Percentiles rank a stretch among this genome's conserved stretches.
These are phyloP conservation scores for Polietes domitor DNA, from an alignment of 2,888 invertebrate genomes.

Conservation along the genomic window DNA sequence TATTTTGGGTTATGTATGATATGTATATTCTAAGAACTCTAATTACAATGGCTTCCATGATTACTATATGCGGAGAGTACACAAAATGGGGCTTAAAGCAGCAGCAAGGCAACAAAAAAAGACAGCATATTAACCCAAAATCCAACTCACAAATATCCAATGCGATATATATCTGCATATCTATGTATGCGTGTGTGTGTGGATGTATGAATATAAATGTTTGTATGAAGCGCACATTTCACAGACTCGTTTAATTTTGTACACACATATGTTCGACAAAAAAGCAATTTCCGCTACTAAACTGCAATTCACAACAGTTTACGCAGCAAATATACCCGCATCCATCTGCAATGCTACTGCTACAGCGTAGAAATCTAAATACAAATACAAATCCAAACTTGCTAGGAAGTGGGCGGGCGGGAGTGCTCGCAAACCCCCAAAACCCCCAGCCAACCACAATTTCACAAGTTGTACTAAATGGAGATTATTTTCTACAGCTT, in stretches of 20 bases:
- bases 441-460: not conserved
- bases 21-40: slow-evolving; percentile 12
- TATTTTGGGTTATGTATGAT: not conserved
- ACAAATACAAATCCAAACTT: not conserved
- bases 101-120: not conserved
- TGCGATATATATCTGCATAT: slow-evolving; percentile 13
- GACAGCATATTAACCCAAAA: slow-evolving; percentile 23
- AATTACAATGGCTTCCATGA: slow-evolving; percentile 33
- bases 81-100: slow-evolving; percentile 2
- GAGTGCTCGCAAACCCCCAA: not conserved
- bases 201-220: not conserved
- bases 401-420: not conserved
- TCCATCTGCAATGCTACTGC: slow-evolving; percentile 32
- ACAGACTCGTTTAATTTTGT: slow-evolving; percentile 36
- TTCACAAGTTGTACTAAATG: slow-evolving; percentile 18
- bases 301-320: slow-evolving; percentile 67
- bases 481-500: slow-evolving; percentile 30
- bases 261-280: slow-evolving; percentile 53
- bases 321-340: slow-evolving; percentile 61
- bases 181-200: not conserved
- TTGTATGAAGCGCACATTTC: slow-evolving; percentile 1
- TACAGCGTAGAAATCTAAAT: slow-evolving; percentile 15
- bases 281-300: slow-evolving; percentile 67
- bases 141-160: slow-evolving; percentile 43
- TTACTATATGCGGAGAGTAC: not conserved